Evolutionary conservation across 2,113 vertebrate genomes (phyloP).

Genomic region (Poeciliopsis retropinna): DNA sequence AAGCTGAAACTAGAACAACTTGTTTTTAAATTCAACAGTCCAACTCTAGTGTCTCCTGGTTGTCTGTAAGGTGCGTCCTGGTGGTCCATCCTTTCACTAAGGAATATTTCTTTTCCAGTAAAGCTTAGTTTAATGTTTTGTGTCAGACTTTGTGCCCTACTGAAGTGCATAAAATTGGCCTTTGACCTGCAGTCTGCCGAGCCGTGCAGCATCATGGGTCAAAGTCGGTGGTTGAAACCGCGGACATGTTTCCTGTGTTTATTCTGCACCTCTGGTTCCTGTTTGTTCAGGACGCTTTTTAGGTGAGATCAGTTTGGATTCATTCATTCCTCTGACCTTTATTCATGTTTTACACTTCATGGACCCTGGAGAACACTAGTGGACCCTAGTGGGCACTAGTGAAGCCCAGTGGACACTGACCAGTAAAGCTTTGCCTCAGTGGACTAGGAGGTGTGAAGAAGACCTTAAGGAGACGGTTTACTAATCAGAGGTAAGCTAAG

Average conservation of each 20-base stretch:
- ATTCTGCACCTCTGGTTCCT: constrained; percentile 41
- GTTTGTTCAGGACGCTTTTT: constrained; percentile 22
- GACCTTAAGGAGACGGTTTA: too few species aligned
- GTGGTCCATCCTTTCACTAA: neutral
- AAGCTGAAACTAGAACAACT: neutral
- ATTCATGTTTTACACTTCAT: neutral
- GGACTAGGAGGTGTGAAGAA: too few species aligned
- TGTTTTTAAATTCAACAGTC: neutral
- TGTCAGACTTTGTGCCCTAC: neutral
- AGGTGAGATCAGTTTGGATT: constrained; percentile 5
- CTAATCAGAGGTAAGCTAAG: too few species aligned
- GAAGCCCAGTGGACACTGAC: too few species aligned
- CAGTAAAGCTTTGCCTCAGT: too few species aligned
- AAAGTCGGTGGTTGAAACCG: constrained; percentile 21
- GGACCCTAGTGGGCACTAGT: too few species aligned
- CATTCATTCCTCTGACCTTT: neutral
- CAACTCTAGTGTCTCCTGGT: too few species aligned
- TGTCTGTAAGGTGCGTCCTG: too few species aligned
- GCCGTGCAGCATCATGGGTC: neutral
- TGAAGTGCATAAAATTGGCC: neutral
- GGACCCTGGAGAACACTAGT: too few species aligned
- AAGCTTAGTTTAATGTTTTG: neutral
- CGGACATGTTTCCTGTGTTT: constrained; percentile 48
- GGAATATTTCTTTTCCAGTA: too few species aligned
- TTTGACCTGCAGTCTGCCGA: neutral